phyloP scores from a whole-genome alignment of 2,113 vertebrate genomes.

The Acanthisitta chloris region DNA sequence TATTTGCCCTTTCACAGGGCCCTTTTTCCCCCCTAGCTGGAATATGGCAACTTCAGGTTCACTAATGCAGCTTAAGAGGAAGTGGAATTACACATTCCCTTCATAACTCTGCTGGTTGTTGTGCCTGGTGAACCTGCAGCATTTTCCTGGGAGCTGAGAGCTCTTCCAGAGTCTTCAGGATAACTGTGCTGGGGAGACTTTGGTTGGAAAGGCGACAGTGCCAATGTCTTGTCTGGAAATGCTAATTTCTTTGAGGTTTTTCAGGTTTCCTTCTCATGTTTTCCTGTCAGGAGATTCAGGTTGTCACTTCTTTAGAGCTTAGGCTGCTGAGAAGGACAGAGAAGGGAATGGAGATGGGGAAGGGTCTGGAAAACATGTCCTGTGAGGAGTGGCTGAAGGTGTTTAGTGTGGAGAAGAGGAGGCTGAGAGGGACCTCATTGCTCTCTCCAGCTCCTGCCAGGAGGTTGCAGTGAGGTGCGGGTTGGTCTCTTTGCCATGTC shows the following conservation, averaged over 20 bases:
- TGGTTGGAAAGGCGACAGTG: not conserved
- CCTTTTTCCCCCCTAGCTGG: not conserved
- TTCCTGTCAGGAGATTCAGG: not conserved
- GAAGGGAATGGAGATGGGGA: too few relatives aligned
- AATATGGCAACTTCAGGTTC: not conserved
- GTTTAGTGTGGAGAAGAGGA: not conserved
- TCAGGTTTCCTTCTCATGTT: not conserved
- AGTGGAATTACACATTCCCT: not conserved
- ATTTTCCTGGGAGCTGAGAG: not conserved
- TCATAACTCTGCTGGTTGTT: not conserved
- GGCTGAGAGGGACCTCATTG: not conserved
- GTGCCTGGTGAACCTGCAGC: not conserved
- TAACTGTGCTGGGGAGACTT: not conserved
- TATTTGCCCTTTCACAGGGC: not conserved
- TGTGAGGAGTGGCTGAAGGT: not conserved
- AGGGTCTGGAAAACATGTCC: too few relatives aligned
- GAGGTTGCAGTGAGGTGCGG: not conserved
- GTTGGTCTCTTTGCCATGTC: fast-evolving
- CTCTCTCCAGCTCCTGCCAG: not conserved
- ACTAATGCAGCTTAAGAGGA: conserved; percentile 29
- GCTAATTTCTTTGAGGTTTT: not conserved
- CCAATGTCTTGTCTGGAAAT: not conserved
- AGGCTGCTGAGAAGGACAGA: too few relatives aligned
- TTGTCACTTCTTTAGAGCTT: not conserved
- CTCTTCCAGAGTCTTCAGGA: not conserved